Percentiles rank a stretch among this genome's conserved stretches.
These are phyloP conservation scores for Triops cancriformis DNA, from an alignment of 1,140 invertebrate species.

Conservation along the genomic window DNA sequence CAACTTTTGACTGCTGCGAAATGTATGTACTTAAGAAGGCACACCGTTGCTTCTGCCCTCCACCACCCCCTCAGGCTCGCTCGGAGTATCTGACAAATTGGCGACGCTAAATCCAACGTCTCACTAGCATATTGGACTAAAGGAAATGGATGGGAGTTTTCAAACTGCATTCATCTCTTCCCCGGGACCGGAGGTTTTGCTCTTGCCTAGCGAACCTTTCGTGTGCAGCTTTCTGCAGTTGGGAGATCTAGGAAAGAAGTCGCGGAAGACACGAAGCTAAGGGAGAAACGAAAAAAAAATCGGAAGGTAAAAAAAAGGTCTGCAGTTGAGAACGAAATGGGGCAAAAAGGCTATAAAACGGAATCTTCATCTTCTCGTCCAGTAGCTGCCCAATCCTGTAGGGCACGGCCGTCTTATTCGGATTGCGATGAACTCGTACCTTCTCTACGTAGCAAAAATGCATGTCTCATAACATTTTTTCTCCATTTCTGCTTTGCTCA, in stretches of 20 bases:
- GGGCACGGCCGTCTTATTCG: neutral
- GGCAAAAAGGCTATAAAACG: slow-evolving; percentile 7
- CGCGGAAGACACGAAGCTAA: neutral
- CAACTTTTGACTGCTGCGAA: neutral
- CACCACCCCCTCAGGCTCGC: neutral
- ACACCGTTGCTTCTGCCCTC: neutral
- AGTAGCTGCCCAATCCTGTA: neutral
- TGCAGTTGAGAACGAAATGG: neutral
- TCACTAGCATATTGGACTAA: slow-evolving; percentile 10
- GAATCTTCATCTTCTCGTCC: slow-evolving; percentile 13
- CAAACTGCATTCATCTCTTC: neutral
- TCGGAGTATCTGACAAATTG: neutral
- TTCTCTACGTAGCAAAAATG: neutral
- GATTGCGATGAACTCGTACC: neutral
- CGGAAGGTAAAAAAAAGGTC: neutral
- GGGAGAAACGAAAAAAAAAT: neutral
- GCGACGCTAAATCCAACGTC: neutral
- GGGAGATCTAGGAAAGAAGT: neutral
- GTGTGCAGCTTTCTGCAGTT: neutral
- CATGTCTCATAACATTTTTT: neutral
- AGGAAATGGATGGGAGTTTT: neutral
- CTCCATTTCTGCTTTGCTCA: neutral
- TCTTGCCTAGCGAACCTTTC: neutral
- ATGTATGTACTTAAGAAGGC: neutral
- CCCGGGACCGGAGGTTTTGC: neutral